Percentiles rank a stretch among this genome's conserved stretches.
Conservation (phyloP, 2,888 invertebrate species). For the Epinotia ramella region DNA sequence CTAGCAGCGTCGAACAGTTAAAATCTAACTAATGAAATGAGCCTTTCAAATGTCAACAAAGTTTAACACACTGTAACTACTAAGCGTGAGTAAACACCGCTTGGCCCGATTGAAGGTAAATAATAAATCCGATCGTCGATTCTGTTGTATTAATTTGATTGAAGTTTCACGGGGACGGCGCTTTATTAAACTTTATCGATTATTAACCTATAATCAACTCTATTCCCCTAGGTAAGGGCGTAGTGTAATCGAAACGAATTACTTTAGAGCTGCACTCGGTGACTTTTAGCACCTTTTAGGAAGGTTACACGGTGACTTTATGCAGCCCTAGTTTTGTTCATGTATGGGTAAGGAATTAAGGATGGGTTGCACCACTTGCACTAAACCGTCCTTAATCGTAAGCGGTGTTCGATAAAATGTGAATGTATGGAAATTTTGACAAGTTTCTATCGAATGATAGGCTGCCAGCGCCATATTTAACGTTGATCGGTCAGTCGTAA, state of each 20-base stretch:
- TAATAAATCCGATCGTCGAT: slow-evolving; percentile 33
- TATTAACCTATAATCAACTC: slow-evolving; percentile 34
- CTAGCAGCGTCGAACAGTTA: slow-evolving; percentile 5
- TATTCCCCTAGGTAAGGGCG: slow-evolving; percentile 23
- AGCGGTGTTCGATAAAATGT: too few species aligned
- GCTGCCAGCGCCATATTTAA: too few species aligned
- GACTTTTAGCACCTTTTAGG: not conserved
- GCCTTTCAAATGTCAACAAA: slow-evolving; percentile 10
- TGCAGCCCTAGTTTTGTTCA: too few species aligned
- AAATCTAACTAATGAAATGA: slow-evolving; percentile 15
- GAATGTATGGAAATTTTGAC: too few species aligned
- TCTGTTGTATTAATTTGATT: slow-evolving; percentile 28
- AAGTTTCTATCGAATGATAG: too few species aligned
- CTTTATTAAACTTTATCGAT: slow-evolving; percentile 28
- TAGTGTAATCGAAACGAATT: slow-evolving; percentile 20
- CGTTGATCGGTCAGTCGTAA: too few species aligned
- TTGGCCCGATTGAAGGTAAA: slow-evolving; percentile 30
- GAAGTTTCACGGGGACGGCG: slow-evolving; percentile 27
- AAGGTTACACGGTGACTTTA: too few species aligned
- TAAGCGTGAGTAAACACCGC: slow-evolving; percentile 32
- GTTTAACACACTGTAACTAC: not conserved
- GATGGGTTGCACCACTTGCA: too few species aligned
- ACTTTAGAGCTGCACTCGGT: not conserved
- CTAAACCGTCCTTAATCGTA: too few species aligned
- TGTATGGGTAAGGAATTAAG: too few species aligned